A percentile compares a stretch with the other conserved stretches of the same genome.
These are phyloP conservation scores for Tringa solitaria DNA, from an alignment of 2,113 vertebrate genomes.

Conservation along the genomic window DNA sequence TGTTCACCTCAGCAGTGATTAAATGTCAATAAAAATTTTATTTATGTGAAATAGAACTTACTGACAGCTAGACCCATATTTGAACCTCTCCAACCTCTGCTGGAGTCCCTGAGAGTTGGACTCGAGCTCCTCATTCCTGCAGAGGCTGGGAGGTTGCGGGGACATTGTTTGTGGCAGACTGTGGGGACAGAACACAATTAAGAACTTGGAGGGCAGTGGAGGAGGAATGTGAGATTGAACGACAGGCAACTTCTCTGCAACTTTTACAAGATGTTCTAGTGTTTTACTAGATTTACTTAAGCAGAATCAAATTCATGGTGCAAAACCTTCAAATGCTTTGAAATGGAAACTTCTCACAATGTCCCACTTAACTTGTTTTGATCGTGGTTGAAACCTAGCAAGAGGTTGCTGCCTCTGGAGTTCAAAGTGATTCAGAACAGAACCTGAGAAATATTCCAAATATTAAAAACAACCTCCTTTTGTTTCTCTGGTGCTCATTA, in stretches of 20 bases:
- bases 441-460: conserved; percentile 6
- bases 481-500: background rate
- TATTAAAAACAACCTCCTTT: background rate
- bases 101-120: background rate
- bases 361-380: background rate
- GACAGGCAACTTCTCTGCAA: background rate
- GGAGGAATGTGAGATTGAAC: background rate
- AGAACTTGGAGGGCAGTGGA: background rate
- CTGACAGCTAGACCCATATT: background rate
- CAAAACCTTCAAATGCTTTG: background rate
- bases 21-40: background rate
- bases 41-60: background rate
- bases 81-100: background rate
- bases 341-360: background rate
- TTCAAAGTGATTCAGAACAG: conserved; percentile 13
- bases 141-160: background rate
- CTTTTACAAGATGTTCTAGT: conserved; percentile 8
- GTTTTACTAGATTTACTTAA: background rate
- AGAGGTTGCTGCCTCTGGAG: background rate
- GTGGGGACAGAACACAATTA: background rate
- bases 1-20: conserved; percentile 13
- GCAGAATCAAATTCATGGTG: background rate
- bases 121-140: background rate
- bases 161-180: background rate
- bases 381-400: background rate